These are phyloP conservation scores for Ciconia stormi DNA, from an alignment of 2,113 vertebrate genomes.

Conservation along the genomic window DNA sequence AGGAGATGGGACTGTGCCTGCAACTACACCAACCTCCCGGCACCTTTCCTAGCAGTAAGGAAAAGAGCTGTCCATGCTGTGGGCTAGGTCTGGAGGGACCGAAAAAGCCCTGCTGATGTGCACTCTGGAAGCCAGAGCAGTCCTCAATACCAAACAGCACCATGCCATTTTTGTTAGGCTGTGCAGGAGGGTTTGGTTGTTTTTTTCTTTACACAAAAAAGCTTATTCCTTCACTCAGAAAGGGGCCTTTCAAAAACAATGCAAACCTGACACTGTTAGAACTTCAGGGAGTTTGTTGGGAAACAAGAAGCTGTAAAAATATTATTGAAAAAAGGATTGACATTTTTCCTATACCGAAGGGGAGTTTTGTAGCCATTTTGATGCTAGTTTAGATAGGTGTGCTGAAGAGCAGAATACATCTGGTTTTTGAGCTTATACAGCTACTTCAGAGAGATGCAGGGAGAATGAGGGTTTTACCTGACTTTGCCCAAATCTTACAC, in stretches of 20 bases:
- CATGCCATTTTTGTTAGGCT: neutral
- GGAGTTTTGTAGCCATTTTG: neutral
- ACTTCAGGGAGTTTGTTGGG: neutral
- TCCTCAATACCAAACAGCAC: neutral
- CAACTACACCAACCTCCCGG: fast-evolving
- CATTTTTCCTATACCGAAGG: neutral
- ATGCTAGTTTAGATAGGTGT: neutral
- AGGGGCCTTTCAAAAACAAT: neutral
- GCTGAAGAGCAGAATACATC: neutral
- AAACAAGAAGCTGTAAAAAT: neutral
- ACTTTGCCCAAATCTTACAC: neutral
- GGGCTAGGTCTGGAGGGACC: neutral
- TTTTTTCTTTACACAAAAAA: neutral
- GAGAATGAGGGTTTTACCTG: neutral
- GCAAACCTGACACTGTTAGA: neutral
- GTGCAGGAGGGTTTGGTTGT: neutral
- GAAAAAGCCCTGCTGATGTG: neutral
- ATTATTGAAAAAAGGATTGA: neutral
- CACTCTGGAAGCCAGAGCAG: neutral
- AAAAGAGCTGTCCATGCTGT: too few relatives aligned
- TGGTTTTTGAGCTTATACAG: neutral
- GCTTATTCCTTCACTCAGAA: neutral
- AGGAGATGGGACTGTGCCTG: neutral
- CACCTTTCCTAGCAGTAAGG: neutral
- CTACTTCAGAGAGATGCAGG: neutral